A percentile compares a stretch with the other conserved stretches of the same genome.
Evolutionary conservation across 2,113 vertebrate genomes (phyloP).

Genomic region (Dicaeum eximium): DNA sequence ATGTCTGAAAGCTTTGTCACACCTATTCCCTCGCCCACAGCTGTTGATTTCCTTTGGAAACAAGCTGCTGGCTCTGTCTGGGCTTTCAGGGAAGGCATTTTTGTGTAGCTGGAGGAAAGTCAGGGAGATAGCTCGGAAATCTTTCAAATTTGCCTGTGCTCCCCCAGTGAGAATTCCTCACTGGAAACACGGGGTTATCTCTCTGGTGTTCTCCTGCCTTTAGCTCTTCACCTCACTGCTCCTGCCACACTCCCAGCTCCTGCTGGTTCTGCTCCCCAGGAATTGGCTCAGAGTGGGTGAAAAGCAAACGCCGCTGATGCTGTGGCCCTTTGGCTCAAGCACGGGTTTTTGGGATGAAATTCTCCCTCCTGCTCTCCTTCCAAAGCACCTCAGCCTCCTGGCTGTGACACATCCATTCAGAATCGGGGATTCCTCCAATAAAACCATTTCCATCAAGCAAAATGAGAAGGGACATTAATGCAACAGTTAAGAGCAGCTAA

Average conservation of each 20-base stretch:
- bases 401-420: neutral
- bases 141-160: neutral
- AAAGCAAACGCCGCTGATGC: neutral
- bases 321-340: neutral
- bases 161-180: neutral
- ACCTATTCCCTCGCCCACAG: neutral
- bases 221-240: neutral
- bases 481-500: conserved; percentile 59
- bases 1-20: neutral
- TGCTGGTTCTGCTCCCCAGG: neutral
- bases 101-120: neutral
- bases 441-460: conserved; percentile 32
- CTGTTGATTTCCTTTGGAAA: neutral
- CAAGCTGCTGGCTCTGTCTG: neutral
- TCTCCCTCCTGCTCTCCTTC: neutral
- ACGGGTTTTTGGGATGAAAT: neutral
- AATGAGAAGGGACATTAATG: conserved; percentile 61
- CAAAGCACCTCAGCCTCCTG: neutral
- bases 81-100: neutral
- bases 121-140: neutral
- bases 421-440: neutral
- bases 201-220: neutral
- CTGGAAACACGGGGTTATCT: neutral
- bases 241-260: neutral
- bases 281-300: neutral